Evolutionary conservation across 2,888 invertebrate genomes (phyloP), one percentile per base, ranked within the genome.

Genomic region (Acheta domesticus): DNA sequence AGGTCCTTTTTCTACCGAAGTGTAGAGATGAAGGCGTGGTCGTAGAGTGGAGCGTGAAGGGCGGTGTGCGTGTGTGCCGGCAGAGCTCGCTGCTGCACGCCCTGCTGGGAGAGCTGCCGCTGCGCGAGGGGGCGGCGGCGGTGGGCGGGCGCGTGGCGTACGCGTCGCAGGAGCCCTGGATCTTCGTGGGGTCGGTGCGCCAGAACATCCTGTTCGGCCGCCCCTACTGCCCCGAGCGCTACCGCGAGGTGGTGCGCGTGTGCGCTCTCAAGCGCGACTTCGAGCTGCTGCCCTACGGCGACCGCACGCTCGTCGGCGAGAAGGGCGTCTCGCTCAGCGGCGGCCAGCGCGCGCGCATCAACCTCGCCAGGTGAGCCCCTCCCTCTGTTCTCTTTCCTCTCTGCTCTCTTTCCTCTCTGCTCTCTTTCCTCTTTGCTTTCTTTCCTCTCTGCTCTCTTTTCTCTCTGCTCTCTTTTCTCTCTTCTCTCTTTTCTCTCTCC

Each of bases 201-300:
- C 92, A 94, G 84, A 96, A 96, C 85, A 93, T 96, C 81, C 87
- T 94, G 14, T 95, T 96, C 85, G 95, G 94, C 0, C 88, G 90
- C 82, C 88, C 89, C 0, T 92, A 89, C 83, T 89, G 91, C 82
- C 87, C 88, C 80, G 84, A 87, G 21, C 88, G 89, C 21, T 89
- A 88, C 82, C 85, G 85, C 49, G 82, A 85, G 78, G 90, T 92
- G 2, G 88, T 93, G 16, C 89, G 88, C 75, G 92, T 90, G 0
- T 93, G 93, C 84, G 91, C 92, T 0, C 85, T 93, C 23, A 82
- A 89, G 75, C 89, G 89, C 84, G 95, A 95, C 86, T 90, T 95
- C 83, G 90, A 91, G 78, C 89, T 91, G 83, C 88, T 95, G 80
- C 92, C 93, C 0, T 88, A 91, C 19, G 93, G 94, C 0, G 95